These are phyloP conservation scores for Tethea ocularis DNA, from an alignment of 2,888 invertebrate species.

Conservation along the genomic window DNA sequence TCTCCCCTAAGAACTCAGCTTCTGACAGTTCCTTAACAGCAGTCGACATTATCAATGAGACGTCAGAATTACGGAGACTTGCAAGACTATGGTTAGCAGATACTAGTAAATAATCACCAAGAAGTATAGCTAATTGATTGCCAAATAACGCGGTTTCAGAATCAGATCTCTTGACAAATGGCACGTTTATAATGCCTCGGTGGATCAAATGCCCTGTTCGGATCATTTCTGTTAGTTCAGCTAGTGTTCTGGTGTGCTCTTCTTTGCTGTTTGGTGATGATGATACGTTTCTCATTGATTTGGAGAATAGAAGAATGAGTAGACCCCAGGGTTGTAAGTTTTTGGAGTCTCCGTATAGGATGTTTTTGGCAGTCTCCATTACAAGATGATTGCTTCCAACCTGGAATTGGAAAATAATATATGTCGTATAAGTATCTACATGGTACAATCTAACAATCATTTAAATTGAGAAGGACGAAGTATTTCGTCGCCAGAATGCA, in stretches of 20 bases:
- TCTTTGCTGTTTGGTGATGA: conserved; percentile 84
- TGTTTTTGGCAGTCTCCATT: conserved; percentile 92
- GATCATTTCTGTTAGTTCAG: conserved; percentile 93
- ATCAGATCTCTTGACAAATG: conserved; percentile 81
- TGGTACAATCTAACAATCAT: too few relatives aligned
- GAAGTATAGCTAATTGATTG: conserved; percentile 93
- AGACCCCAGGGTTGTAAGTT: conserved; percentile 94
- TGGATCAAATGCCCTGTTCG: conserved; percentile 93
- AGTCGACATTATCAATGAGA: conserved; percentile 91
- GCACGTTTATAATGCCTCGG: conserved; percentile 82
- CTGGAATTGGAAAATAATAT: conserved; percentile 41
- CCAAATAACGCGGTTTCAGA: conserved; percentile 91
- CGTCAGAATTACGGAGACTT: conserved; percentile 87
- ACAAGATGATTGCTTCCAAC: conserved; percentile 94
- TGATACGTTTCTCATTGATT: conserved; percentile 86
- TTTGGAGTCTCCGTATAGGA: conserved; percentile 92
- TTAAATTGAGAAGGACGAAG: too few relatives aligned
- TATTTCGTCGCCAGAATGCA: too few relatives aligned
- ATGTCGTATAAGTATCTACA: too few relatives aligned
- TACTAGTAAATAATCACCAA: conserved; percentile 93
- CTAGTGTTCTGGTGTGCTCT: conserved; percentile 71
- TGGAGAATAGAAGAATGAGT: conserved; percentile 91
- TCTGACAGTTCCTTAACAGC: conserved; percentile 91
- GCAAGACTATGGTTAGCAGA: conserved; percentile 93
- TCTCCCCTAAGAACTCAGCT: conserved; percentile 91